These are phyloP conservation scores for Colostygia pectinataria DNA, from an alignment of 2,888 invertebrate genomes.

Conservation along the genomic window DNA sequence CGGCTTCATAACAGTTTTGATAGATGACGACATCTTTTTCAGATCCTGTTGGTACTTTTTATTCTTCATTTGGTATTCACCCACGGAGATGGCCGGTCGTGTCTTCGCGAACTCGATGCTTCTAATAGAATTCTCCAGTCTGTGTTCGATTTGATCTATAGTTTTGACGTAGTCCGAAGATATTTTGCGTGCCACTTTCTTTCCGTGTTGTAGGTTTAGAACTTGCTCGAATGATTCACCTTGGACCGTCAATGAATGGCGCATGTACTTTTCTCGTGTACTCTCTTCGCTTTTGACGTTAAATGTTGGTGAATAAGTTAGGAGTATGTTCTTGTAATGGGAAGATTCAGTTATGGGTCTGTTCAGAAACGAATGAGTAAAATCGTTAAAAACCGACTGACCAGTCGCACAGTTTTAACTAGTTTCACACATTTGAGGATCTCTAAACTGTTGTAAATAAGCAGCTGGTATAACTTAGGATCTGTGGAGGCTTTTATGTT, in stretches of 20 bases:
- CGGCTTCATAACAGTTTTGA: constrained; percentile 22
- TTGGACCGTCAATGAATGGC: constrained; percentile 39
- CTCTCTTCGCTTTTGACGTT: constrained; percentile 40
- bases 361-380: too few species aligned
- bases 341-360: constrained; percentile 47
- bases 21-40: constrained; percentile 19
- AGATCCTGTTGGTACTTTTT: constrained; percentile 41
- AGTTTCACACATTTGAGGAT: too few species aligned
- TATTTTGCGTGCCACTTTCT: constrained; percentile 56
- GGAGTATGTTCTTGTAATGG: constrained; percentile 39
- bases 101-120: constrained; percentile 59
- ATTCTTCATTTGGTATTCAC: constrained; percentile 59
- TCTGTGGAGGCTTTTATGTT: too few species aligned
- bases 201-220: constrained; percentile 58
- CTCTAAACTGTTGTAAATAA: too few species aligned
- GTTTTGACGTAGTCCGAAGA: constrained; percentile 69
- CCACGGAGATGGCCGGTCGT: constrained; percentile 58
- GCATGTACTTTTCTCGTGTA: constrained; percentile 40
- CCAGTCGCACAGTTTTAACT: too few species aligned
- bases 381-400: too few species aligned
- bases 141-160: constrained; percentile 53
- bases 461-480: too few species aligned
- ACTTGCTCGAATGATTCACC: constrained; percentile 48
- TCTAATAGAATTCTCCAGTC: constrained; percentile 49
- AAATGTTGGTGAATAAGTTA: constrained; percentile 45